phyloP scores from a whole-genome alignment of 2,113 vertebrate species.

The Formicarius rufipectus region DNA sequence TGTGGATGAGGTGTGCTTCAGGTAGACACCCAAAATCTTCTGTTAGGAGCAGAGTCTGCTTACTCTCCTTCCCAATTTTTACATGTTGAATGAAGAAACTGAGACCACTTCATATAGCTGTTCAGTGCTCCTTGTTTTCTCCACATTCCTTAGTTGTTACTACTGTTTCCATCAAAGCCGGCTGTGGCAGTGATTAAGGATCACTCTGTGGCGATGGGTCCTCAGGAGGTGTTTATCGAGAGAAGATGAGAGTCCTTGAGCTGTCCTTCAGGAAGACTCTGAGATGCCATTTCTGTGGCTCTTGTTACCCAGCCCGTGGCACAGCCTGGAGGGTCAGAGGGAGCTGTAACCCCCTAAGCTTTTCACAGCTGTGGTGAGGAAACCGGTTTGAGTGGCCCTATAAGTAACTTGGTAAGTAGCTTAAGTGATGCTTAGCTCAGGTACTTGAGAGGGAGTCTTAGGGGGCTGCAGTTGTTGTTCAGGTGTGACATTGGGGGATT shows the following conservation, averaged over 20 bases:
- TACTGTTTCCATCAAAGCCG: fast-evolving
- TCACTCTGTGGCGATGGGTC: not conserved
- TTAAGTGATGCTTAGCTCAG: not conserved
- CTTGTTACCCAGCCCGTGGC: not conserved
- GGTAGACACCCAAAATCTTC: fast-evolving
- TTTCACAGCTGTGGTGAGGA: not conserved
- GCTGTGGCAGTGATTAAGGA: fast-evolving
- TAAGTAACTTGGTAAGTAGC: conserved; percentile 10
- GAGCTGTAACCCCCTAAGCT: not conserved
- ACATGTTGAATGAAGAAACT: not conserved
- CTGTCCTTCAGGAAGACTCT: not conserved
- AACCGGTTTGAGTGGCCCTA: not conserved
- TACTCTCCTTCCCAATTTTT: fast-evolving
- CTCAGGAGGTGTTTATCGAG: not conserved
- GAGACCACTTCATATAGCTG: fast-evolving
- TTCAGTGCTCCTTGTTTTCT: not conserved
- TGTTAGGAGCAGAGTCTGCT: not conserved
- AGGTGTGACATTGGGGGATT: not conserved
- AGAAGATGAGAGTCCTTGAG: not conserved
- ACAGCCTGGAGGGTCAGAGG: not conserved
- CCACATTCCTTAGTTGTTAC: not conserved
- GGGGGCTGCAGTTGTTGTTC: not conserved
- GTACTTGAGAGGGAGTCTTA: not conserved
- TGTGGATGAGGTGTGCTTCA: not conserved
- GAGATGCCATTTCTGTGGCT: not conserved